A percentile compares a stretch with the other conserved stretches of the same genome.
Evolutionary conservation across 2,888 invertebrate genomes (phyloP).

Genomic region (Lucinisca nassula): DNA sequence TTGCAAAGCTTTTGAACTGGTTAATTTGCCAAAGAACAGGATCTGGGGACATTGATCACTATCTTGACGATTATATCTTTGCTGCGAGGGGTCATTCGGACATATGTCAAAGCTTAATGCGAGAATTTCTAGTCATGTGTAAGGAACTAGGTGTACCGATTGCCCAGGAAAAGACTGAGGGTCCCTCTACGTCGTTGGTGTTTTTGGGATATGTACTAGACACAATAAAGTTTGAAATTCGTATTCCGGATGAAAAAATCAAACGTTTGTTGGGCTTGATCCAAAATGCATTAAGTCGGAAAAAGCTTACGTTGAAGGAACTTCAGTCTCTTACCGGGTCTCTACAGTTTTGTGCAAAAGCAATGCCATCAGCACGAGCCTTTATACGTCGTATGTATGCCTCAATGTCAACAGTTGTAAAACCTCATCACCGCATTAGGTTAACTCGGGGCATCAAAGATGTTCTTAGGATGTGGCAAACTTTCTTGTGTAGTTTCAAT

Average conservation of each 20-base stretch:
- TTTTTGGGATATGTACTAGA: conserved; percentile 41
- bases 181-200: conserved; percentile 1
- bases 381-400: conserved; percentile 38
- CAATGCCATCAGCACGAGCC: conserved; percentile 22
- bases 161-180: conserved; percentile 29
- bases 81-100: not conserved
- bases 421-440: conserved; percentile 27
- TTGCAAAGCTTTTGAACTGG: conserved; percentile 25
- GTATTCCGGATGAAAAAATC: conserved; percentile 24
- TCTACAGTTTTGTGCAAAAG: conserved; percentile 37
- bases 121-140: conserved; percentile 24
- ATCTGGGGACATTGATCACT: conserved; percentile 21
- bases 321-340: conserved; percentile 35
- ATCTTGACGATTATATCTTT: conserved; percentile 43
- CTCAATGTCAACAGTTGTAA: not conserved
- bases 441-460: conserved; percentile 16
- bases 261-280: not conserved
- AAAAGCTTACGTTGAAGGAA: conserved; percentile 18
- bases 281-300: not conserved
- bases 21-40: not conserved
- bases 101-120: conserved; percentile 18
- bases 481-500: conserved; percentile 1
- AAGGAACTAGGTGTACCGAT: conserved; percentile 34
- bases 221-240: not conserved
- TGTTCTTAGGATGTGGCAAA: conserved; percentile 31